Evolutionary conservation across 2,888 invertebrate genomes (phyloP).

Genomic region (Keiferia lycopersicella): DNA sequence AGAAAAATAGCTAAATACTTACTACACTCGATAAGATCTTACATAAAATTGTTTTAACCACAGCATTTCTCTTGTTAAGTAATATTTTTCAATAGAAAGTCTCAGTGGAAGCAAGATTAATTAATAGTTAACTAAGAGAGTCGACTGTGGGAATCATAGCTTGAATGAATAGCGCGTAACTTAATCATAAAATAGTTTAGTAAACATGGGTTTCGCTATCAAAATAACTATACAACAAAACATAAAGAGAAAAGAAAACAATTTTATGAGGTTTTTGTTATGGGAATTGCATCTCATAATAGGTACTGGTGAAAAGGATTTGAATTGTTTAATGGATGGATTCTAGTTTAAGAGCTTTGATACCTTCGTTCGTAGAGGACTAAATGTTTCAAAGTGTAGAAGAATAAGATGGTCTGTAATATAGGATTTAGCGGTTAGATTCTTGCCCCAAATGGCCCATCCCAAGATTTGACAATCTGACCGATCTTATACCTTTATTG

Average conservation of each 20-base stretch:
- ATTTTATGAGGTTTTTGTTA: not conserved
- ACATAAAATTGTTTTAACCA: not conserved
- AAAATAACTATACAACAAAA: not conserved
- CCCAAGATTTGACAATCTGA: too few species aligned
- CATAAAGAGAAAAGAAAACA: not conserved
- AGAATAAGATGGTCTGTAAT: too few species aligned
- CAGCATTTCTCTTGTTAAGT: not conserved
- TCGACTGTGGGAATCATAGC: not conserved
- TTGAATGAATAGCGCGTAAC: not conserved
- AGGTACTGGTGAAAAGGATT: too few species aligned
- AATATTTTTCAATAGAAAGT: not conserved
- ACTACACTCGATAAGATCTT: not conserved
- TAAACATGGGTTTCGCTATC: conserved; percentile 1
- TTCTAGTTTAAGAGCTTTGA: too few species aligned
- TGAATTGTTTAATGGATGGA: too few species aligned
- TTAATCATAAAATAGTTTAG: not conserved
- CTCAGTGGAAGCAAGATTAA: not conserved
- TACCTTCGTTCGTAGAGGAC: too few species aligned
- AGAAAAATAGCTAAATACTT: too few species aligned
- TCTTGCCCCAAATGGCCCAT: too few species aligned
- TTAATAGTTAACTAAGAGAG: conserved; percentile 7
- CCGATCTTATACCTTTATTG: too few species aligned
- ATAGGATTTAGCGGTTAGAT: too few species aligned
- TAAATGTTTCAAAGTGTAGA: too few species aligned
- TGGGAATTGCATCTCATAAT: too few species aligned